These are phyloP conservation scores for Athalia circularis DNA, from an alignment of 2,888 invertebrate genomes.

Conservation along the genomic window DNA sequence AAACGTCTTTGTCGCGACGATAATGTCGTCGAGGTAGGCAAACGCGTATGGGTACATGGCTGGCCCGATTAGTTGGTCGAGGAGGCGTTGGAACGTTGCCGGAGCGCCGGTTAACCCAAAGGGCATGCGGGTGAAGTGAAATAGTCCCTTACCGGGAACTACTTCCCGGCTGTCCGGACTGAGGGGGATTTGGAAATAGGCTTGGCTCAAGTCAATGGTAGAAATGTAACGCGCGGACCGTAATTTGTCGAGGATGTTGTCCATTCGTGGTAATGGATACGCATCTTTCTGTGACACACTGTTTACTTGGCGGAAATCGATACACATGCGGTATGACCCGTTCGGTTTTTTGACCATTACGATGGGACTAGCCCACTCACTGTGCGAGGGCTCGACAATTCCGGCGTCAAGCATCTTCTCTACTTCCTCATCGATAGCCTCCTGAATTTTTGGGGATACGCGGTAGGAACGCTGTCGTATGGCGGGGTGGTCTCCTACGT, in stretches of 20 bases:
- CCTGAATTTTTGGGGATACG: slow-evolving; percentile 45
- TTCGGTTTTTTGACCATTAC: slow-evolving; percentile 50
- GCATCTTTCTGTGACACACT: slow-evolving; percentile 48
- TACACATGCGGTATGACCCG: slow-evolving; percentile 46
- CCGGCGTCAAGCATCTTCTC: slow-evolving; percentile 43
- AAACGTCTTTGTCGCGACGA: too few relatives aligned
- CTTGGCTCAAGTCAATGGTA: slow-evolving; percentile 46
- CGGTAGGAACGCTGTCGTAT: slow-evolving; percentile 46
- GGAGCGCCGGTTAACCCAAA: too few relatives aligned
- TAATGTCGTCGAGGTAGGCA: too few relatives aligned
- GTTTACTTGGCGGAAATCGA: slow-evolving; percentile 52
- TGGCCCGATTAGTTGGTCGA: too few relatives aligned
- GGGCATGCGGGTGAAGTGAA: too few relatives aligned
- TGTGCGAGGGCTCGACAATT: slow-evolving; percentile 50
- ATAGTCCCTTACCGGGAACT: slow-evolving; percentile 58
- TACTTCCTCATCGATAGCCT: slow-evolving; percentile 52
- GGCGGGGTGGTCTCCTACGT: slow-evolving; percentile 27
- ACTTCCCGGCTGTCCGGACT: slow-evolving; percentile 50
- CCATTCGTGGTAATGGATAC: slow-evolving; percentile 51
- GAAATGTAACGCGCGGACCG: slow-evolving; percentile 50
- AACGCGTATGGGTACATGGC: too few relatives aligned
- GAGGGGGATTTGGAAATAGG: slow-evolving; percentile 49
- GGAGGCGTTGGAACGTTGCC: too few relatives aligned
- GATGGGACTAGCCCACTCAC: slow-evolving; percentile 47
- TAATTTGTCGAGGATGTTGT: slow-evolving; percentile 46